Evolutionary conservation across 2,113 vertebrate genomes (phyloP), one percentile per base, ranked within the genome.

Genomic region (Gallinago jamesoni): DNA sequence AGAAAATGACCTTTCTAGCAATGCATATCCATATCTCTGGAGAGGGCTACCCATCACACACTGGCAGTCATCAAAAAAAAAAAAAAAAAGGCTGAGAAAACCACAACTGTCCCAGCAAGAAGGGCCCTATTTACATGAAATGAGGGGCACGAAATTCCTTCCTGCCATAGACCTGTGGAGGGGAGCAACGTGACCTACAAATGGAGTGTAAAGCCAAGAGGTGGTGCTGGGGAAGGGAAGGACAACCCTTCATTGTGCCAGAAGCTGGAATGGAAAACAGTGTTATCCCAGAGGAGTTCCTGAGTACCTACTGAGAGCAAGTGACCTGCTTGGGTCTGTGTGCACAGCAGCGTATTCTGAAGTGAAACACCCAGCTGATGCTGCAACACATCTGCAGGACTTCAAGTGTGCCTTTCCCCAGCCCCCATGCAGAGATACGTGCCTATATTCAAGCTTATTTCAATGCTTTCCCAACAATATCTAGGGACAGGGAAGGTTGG

Each of bases 81-180:
- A 25, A 25, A 52, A 30, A 55, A 55, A 56, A 63, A 67, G 14
- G 28, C 57, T 55, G 50, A 73, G 45, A 66, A 93, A 82, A 16
- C 4, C 28, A 33, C 43, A 87, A 3, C 13, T 48, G 18, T 3
- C 4, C 28, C 62, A 87, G 68, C 59, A 64, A 50, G 15, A 60
- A 35, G 27, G 33, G 25, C 30, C 41, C 28, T 55, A 10, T 18
- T 43, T 39, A 59, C 0, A 0, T 16, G 20, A 50, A 33, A 33
- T 19, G 28, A 72, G 10, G 15, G 13, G 10, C 35, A 74, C 12
- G 20, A 56, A 70, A 84, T 50, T 24, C 45, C 52, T 37, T 76
- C 60, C 77, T 69, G 77, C 55, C 62, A 68, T 3, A 35, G 30
- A 31, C 2, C 0, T 0, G 1, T 12, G 16, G 22, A 55, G 41